Conservation (phyloP, 2,113 vertebrate genomes). For the Trogon surrucura region DNA sequence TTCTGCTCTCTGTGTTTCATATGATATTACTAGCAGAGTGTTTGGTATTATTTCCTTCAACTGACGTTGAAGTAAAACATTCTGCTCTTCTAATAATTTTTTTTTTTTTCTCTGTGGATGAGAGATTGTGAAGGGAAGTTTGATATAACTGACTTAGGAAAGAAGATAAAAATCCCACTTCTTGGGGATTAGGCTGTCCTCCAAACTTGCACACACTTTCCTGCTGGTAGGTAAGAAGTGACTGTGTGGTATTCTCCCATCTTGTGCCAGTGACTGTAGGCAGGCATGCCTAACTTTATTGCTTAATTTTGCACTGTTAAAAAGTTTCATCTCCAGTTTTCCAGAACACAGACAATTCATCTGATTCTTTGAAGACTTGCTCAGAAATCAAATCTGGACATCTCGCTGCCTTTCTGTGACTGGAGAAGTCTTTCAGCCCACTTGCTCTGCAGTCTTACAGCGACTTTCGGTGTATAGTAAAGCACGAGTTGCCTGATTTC, state of each 20-base stretch:
- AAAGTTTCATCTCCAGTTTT: not conserved
- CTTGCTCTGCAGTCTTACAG: not conserved
- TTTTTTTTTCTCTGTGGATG: not conserved
- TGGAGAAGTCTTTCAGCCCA: not conserved
- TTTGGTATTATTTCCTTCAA: not conserved
- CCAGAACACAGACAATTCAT: not conserved
- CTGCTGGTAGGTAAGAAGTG: not conserved
- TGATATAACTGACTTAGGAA: not conserved
- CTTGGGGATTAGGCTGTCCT: not conserved
- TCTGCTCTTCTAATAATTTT: not conserved
- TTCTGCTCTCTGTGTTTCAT: constrained; percentile 51
- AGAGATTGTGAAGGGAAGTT: not conserved
- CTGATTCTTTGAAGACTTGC: not conserved
- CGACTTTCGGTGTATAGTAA: not conserved
- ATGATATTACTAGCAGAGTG: not conserved
- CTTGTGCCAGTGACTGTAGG: not conserved
- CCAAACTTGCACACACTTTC: not conserved
- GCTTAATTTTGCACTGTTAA: not conserved
- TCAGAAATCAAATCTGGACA: not conserved
- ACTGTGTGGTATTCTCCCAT: not conserved
- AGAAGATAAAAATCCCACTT: not conserved
- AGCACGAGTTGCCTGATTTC: not conserved
- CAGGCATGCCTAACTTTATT: not conserved
- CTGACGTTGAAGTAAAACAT: not conserved
- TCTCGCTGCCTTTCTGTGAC: not conserved